phyloP scores from a whole-genome alignment of 2,888 invertebrate genomes.

The Zaprionus lineosus region DNA sequence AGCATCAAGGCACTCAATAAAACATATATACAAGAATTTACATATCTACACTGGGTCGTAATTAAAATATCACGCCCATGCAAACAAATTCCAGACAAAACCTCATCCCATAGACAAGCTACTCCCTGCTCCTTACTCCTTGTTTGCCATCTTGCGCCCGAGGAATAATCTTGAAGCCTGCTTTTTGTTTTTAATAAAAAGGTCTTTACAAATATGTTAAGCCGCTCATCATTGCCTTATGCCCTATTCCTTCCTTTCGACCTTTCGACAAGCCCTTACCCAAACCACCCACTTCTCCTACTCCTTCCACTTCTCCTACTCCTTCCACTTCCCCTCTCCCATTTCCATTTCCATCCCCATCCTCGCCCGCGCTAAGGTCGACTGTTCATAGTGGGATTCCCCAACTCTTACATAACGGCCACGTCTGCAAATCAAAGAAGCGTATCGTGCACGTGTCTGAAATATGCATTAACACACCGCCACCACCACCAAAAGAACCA shows the following conservation, averaged over 20 bases:
- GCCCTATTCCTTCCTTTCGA: conserved; percentile 10
- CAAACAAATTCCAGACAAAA: conserved; percentile 50
- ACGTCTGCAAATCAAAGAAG: conserved; percentile 75
- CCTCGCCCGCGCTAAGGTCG: conserved; percentile 1
- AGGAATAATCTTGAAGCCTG: conserved; percentile 61
- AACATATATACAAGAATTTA: conserved; percentile 29
- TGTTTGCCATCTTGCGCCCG: conserved; percentile 1
- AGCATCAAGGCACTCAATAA: conserved; percentile 58
- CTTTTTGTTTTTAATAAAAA: conserved; percentile 73
- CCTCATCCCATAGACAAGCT: background rate
- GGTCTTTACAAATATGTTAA: conserved; percentile 76
- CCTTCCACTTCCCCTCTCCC: background rate
- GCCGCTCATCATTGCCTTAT: conserved; percentile 73
- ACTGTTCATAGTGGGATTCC: conserved; percentile 2
- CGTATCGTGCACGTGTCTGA: conserved; percentile 75
- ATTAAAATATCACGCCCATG: conserved; percentile 76
- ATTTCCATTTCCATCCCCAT: conserved; percentile 17
- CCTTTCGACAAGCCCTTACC: conserved; percentile 15
- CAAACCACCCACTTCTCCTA: background rate
- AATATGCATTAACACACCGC: conserved; percentile 78
- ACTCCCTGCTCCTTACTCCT: background rate
- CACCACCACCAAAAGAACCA: conserved; percentile 12
- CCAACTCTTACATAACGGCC: conserved; percentile 33
- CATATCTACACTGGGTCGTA: conserved; percentile 59
- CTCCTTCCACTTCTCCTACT: background rate